A percentile compares a stretch with the other conserved stretches of the same genome.
phyloP scores from a whole-genome alignment of 2,888 invertebrate genomes.

The Eilema depressum region DNA sequence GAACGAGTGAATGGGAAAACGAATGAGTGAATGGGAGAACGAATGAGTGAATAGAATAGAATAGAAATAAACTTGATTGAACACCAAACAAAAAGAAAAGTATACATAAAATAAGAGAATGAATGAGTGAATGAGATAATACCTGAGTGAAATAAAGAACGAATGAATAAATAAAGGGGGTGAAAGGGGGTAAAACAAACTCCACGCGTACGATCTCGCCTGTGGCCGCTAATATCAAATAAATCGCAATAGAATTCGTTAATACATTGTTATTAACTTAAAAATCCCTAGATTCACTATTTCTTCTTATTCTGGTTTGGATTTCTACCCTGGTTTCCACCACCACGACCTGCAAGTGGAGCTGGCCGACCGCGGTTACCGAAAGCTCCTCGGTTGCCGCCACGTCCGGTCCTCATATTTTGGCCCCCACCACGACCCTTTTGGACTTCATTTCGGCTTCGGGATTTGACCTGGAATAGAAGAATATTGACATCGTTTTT shows the following conservation, averaged over 20 bases:
- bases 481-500: background rate
- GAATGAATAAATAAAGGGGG: no score
- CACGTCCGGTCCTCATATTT: conserved; percentile 87
- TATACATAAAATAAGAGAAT: no score
- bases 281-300: conserved; percentile 41
- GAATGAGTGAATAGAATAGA: no score
- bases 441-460: conserved; percentile 92
- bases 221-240: no score
- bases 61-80: no score
- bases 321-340: conserved; percentile 69
- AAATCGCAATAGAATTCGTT: background rate
- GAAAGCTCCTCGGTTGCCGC: conserved; percentile 88
- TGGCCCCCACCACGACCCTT: conserved; percentile 90
- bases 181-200: no score
- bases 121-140: no score
- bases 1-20: no score
- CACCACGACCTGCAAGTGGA: conserved; percentile 84
- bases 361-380: conserved; percentile 88
- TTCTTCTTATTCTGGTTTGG: conserved; percentile 79
- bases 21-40: no score
- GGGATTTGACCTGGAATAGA: conserved; percentile 87
- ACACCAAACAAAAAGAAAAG: no score
- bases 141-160: no score
- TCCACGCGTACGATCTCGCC: no score
- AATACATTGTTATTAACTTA: conserved; percentile 54